Conservation (phyloP, 2,113 vertebrate species). For the Neopipo cinnamomea region DNA sequence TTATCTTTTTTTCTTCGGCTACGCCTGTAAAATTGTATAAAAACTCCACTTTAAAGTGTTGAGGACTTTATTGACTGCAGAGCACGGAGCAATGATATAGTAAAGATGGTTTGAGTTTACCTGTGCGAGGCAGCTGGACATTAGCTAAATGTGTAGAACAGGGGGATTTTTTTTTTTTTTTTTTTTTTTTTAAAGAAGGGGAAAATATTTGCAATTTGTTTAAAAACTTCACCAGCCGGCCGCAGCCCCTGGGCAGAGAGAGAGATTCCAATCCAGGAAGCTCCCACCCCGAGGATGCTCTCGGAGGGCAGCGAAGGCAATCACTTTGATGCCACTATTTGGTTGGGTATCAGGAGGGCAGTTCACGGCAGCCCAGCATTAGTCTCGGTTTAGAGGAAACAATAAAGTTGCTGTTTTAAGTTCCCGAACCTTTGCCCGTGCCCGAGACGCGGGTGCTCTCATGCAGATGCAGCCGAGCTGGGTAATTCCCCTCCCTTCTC, state of each 20-base stretch:
- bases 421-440: not conserved
- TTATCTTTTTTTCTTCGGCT: not conserved
- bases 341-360: not conserved
- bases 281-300: not conserved
- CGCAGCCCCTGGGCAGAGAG: not conserved
- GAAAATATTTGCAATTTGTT: not conserved
- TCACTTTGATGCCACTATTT: not conserved
- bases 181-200: not conserved
- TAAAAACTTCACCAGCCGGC: not conserved
- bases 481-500: not conserved
- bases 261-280: not conserved
- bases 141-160: not conserved
- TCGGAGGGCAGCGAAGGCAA: not conserved
- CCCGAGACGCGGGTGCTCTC: not conserved
- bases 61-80: not conserved
- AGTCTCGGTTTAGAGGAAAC: not conserved
- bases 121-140: not conserved
- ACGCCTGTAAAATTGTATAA: not conserved
- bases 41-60: not conserved
- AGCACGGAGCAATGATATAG: not conserved
- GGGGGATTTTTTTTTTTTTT: not conserved
- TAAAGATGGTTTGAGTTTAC: not conserved
- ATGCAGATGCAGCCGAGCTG: not conserved
- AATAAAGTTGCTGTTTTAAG: not conserved
- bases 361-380: not conserved